phyloP scores from a whole-genome alignment of 1,140 invertebrate genomes.

The Lysiphlebus fabarum region DNA sequence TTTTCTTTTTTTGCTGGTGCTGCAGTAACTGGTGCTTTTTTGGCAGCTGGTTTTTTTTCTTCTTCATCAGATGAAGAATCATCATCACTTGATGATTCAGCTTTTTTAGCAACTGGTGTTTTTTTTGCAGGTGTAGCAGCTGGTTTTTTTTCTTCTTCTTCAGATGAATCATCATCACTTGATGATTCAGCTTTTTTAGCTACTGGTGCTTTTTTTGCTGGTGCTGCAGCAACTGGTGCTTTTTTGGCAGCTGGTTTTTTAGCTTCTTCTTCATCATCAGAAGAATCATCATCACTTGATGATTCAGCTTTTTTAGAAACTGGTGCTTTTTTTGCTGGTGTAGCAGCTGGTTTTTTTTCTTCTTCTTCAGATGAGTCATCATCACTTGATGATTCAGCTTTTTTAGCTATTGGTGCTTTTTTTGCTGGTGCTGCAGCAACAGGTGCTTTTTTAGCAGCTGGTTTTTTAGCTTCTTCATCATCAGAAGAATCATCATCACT shows the following conservation, averaged over 20 bases:
- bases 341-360: slow-evolving; percentile 26
- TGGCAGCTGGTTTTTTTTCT: slow-evolving; percentile 35
- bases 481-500: slow-evolving; percentile 38
- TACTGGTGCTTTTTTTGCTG: slow-evolving; percentile 20
- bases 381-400: slow-evolving; percentile 33
- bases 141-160: slow-evolving; percentile 29
- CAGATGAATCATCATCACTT: slow-evolving; percentile 32
- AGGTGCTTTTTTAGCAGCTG: slow-evolving; percentile 22
- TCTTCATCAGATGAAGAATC: slow-evolving; percentile 35
- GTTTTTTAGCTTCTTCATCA: slow-evolving; percentile 34
- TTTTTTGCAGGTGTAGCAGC: slow-evolving; percentile 2
- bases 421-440: slow-evolving; percentile 17
- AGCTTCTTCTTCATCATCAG: slow-evolving; percentile 28
- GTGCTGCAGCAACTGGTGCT: slow-evolving; percentile 25
- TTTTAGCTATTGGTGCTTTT: slow-evolving; percentile 25
- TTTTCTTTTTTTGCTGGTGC: slow-evolving; percentile 24
- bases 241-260: slow-evolving; percentile 22
- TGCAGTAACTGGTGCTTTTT: slow-evolving; percentile 15
- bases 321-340: slow-evolving; percentile 35
- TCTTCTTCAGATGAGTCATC: slow-evolving; percentile 41
- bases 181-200: slow-evolving; percentile 27
- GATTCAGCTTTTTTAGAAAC: slow-evolving; percentile 27
- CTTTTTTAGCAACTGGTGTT: not conserved
- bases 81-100: slow-evolving; percentile 31
- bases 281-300: slow-evolving; percentile 24